Base-by-base conservation (phyloP, 2,113 vertebrate species). In the Polypterus senegalus region DNA sequence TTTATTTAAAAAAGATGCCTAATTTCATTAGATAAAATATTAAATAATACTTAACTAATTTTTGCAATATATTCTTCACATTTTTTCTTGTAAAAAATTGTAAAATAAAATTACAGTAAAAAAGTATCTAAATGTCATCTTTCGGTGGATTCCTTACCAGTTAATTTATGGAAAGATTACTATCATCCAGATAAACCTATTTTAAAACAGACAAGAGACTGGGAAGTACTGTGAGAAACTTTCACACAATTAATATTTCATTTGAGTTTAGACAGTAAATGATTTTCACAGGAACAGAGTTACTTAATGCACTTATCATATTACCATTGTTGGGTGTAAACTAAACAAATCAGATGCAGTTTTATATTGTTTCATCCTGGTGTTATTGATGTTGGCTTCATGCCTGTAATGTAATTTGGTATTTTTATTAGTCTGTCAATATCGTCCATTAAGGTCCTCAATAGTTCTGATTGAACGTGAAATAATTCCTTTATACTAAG, bases 391-490 rank as follows among this genome's bases (percentile, higher is more conserved):
- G 67, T 70, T 87, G 86, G 84, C 74, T 72, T 45, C 63, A 6
- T 47, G 69, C 74, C 81, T 79, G 75, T 73, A 83, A 73, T 61
- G 77, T 80, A 85, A 86, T 86, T 84, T 83, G 65, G 71, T 80
- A 73, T 82, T 86, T 85, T 83, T 87, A 84, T 86, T 80, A 83
- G 72, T 86, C 73, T 84, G 79, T 85, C 82, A 83, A 82, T 87
- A 83, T 77, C 71, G 68, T 72, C 62, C 78, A 83, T 86, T 88
- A 85, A 85, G 74, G 71, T 67, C 69, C 63, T 81, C 75, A 73
- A 74, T 66, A 82, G 66, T 67, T 49, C 76, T 78, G 61, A 2
- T 75, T 78, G 77, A 84, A 84, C 71, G 68, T 66, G 74, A 75
- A 79, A 78, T 59, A 45, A 64, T 70, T 52, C 74, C 74, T 80